These are phyloP conservation scores for Nebria salina DNA, from an alignment of 2,888 invertebrate species.

Conservation along the genomic window DNA sequence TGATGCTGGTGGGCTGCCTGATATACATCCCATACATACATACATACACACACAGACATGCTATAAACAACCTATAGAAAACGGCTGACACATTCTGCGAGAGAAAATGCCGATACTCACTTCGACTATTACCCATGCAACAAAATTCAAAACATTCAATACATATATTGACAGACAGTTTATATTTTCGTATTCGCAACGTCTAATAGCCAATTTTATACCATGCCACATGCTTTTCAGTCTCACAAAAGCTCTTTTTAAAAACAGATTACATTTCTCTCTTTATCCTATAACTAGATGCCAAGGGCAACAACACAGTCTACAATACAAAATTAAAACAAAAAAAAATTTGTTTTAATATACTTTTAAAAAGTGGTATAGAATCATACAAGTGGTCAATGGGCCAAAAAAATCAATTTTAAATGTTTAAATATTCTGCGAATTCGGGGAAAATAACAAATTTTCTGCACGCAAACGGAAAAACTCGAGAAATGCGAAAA, in stretches of 20 bases:
- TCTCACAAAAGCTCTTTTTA: not conserved
- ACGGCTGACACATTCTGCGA: not conserved
- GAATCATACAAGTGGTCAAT: too few relatives aligned
- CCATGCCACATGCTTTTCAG: not conserved
- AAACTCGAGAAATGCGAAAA: not conserved
- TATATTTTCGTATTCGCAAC: not conserved
- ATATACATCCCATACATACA: not conserved
- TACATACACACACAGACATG: not conserved
- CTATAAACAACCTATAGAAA: not conserved
- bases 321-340: too few relatives aligned
- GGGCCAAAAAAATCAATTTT: too few relatives aligned
- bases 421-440: not conserved
- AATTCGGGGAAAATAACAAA: not conserved
- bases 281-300: too few relatives aligned
- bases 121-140: not conserved
- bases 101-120: not conserved
- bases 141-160: not conserved
- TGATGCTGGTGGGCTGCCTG: constrained; percentile 6
- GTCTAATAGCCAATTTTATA: not conserved
- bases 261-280: not conserved
- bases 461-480: not conserved
- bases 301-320: too few relatives aligned
- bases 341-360: too few relatives aligned
- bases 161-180: not conserved
- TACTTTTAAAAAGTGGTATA: too few relatives aligned